phyloP scores from a whole-genome alignment of 2,113 vertebrate species.

The Colistium nudipinnis region DNA sequence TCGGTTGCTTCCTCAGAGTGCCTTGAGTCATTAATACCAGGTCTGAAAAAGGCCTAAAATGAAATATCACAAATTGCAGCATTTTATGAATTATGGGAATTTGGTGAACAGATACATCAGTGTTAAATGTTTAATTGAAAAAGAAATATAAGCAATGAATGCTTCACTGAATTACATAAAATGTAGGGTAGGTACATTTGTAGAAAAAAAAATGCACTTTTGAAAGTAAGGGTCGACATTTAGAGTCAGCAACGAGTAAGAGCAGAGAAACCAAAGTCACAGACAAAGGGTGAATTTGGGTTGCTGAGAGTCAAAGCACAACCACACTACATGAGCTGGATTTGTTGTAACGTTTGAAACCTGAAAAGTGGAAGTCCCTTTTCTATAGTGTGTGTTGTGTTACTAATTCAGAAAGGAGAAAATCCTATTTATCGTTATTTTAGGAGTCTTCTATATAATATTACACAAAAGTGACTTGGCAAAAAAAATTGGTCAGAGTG shows the following conservation, averaged over 20 bases:
- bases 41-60: not conserved
- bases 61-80: too few species aligned
- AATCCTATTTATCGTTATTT: constrained; percentile 46
- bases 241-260: constrained; percentile 5
- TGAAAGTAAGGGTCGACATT: constrained; percentile 10
- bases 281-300: constrained; percentile 15
- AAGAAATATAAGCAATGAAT: not conserved
- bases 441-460: not conserved
- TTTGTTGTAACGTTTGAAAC: constrained; percentile 19
- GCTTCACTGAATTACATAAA: too few species aligned
- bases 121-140: not conserved
- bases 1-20: too few species aligned
- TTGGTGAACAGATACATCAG: not conserved
- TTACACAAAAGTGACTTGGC: constrained; percentile 37
- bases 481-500: constrained; percentile 13
- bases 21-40: too few species aligned
- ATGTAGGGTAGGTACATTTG: too few species aligned
- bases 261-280: constrained; percentile 7
- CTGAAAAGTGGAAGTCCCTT: constrained; percentile 61
- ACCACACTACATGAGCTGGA: not conserved
- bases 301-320: constrained; percentile 33
- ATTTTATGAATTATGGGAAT: not conserved
- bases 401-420: constrained; percentile 50
- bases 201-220: not conserved
- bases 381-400: constrained; percentile 9